Base-by-base conservation (phyloP, 2,797 vertebrate genomes). In the Lepilemur septentrionalis region DNA sequence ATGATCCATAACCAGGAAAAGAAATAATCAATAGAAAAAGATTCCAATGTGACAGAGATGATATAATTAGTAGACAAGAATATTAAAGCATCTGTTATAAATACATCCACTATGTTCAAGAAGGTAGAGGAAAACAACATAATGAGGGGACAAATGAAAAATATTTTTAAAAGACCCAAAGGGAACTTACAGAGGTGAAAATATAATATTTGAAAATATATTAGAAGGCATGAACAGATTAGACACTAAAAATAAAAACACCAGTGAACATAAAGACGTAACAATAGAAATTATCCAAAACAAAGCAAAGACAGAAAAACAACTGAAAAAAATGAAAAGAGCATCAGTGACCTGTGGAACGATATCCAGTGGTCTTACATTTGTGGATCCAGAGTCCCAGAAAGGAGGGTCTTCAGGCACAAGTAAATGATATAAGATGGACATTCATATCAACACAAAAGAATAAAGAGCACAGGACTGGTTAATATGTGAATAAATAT, bases 221-320 rank as follows among this genome's bases (percentile, higher is more conserved):
- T 63, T 61, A 78, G 59, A 93, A 96, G 83, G n/a, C 91, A 78
- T 69, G 38, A 79, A 91, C 2, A 81, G 22, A 78, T 70, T 38
- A 97, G 41, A 48, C 8, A 85, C 17, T 78, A 92, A 35, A 94
- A 86, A 79, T 78, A 46, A 97, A 94, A 95, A 93, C 25, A 78
- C 48, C 30, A 72, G 2, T 55, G 18, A 91, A 72, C 17, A 52
- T 50, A 87, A 80, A 97, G 32, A 91, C 4, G 67, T 4, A 91
- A 76, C 63, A 90, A 83, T 20, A 84, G 65, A 94, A 87, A 70
- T 57, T 63, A 65, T 55, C 13, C 59, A 69, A 95, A 94, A 75
- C 83, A 22, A 89, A 89, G 32, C 11, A 70, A 76, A 76, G 46
- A 89, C n/a, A 50, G 7, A 67, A 86, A 73, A 80, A 85, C 1